Base-by-base conservation (phyloP, 2,888 invertebrate genomes). In the Heliconius ethilla region DNA sequence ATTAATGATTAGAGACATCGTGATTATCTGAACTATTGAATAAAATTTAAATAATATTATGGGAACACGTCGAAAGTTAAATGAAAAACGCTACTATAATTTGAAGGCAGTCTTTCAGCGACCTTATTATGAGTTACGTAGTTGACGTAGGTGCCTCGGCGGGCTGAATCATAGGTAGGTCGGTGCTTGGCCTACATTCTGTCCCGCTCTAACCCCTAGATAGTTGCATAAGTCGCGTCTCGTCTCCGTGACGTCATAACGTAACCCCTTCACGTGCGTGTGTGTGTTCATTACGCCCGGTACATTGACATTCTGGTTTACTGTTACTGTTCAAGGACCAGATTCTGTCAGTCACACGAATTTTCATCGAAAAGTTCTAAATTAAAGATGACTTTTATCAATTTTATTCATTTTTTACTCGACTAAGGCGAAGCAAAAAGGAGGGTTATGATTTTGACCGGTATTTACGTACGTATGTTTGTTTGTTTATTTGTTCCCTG, bases 161-260 rank as follows among this genome's bases (percentile, higher is more conserved):
- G 85, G 84, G 89, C 87, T 88, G 88, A 88, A 88, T 87, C 86
- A 86, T 89, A 92, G 93, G 92, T 92, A 91, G 93, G 93, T 92
- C 93, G 92, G 91, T 89, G 90, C 91, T 92, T 94, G 94, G 87
- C 94, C 94, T 94, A 94, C 92, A 93, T 94, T 94, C 86, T 82
- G 67, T 90, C 92, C 84, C 86, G 82, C 82, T 92, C 87, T 75
- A 78, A 75, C 88, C 72, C 75, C 59, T 22, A 73, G 65, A 79
- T 82, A 77, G 81, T 78, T 75, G 27, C 5, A 74, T 74, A 75
- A 80, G 87, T 82, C 76, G 59, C 77, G 80, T 75, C 81, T 92
- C 90, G 85, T 88, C 33, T 84, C 82, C 89, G 92, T 93, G 94
- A 94, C 93, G 94, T 93, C 93, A 93, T 85, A 81, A 90, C 90